Evolutionary conservation across 1,140 invertebrate genomes (phyloP).

Genomic region (Drosophila tani): DNA sequence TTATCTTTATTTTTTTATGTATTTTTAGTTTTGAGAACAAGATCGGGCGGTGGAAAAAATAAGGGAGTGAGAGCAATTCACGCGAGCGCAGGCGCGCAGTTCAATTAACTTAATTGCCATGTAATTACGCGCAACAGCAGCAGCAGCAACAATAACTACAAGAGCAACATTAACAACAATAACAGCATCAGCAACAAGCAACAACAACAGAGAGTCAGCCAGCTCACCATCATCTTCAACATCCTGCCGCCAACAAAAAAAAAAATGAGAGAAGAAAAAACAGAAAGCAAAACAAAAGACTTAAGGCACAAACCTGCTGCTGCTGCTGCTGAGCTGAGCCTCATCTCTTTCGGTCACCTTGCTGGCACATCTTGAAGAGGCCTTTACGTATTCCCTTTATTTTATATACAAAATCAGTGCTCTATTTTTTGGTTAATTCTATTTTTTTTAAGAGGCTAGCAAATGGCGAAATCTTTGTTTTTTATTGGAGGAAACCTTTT

Average conservation of each 20-base stretch:
- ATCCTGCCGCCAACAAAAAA: constrained; percentile 52
- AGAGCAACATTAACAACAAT: constrained; percentile 46
- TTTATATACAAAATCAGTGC: background rate
- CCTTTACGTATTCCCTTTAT: background rate
- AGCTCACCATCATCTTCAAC: constrained; percentile 43
- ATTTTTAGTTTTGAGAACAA: background rate
- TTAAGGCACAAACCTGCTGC: constrained; percentile 77
- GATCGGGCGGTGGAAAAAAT: background rate
- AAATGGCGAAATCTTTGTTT: background rate
- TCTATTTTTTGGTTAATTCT: background rate
- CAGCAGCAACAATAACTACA: constrained; percentile 23
- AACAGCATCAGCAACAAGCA: constrained; percentile 30
- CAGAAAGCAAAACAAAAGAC: constrained; percentile 69
- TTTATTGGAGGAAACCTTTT: no score
- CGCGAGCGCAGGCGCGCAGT: constrained; percentile 77
- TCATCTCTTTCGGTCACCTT: constrained; percentile 4
- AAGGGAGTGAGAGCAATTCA: constrained; percentile 54
- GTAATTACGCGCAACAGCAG: constrained; percentile 74
- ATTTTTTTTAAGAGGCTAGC: background rate
- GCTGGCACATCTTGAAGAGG: no score
- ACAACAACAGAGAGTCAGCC: constrained; percentile 34
- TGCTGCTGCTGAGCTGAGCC: constrained; percentile 11
- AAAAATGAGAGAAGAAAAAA: background rate
- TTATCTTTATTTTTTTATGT: background rate
- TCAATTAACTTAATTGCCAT: constrained; percentile 85